A percentile compares a stretch with the other conserved stretches of the same genome.
Evolutionary conservation across 2,888 invertebrate genomes (phyloP).

Genomic region (Crocallis elinguaria): DNA sequence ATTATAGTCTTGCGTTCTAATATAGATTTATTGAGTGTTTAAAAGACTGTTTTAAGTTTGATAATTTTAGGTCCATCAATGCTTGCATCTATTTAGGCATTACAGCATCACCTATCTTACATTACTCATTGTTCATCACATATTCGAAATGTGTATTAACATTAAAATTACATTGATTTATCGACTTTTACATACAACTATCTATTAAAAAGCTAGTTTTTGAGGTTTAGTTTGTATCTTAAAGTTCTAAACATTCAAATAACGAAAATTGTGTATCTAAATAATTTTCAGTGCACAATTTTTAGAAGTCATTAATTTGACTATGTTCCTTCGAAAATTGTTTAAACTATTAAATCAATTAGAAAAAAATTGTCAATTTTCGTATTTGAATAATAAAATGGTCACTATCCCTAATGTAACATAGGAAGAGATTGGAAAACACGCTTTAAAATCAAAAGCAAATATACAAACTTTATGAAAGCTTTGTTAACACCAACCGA

Average conservation of each 20-base stretch:
- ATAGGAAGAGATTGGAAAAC: slow-evolving; percentile 15
- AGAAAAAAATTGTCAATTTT: background rate
- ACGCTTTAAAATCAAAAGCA: slow-evolving; percentile 3
- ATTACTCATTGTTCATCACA: slow-evolving; percentile 42
- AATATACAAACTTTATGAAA: background rate
- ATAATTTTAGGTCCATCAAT: background rate
- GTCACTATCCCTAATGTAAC: slow-evolving; percentile 5
- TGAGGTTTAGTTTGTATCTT: slow-evolving; percentile 35
- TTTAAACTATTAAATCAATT: background rate
- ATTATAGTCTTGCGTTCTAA: too few species aligned
- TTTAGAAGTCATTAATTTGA: background rate
- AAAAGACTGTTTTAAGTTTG: too few species aligned
- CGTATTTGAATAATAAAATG: slow-evolving; percentile 6
- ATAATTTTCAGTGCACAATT: slow-evolving; percentile 1
- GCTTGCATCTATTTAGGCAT: slow-evolving; percentile 17
- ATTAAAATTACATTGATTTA: slow-evolving; percentile 33
- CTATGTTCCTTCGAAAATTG: slow-evolving; percentile 1
- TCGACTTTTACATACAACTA: slow-evolving; percentile 31
- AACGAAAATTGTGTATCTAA: slow-evolving; percentile 19
- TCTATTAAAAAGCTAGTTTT: slow-evolving; percentile 31
- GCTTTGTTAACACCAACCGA: background rate
- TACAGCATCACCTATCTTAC: slow-evolving; percentile 14
- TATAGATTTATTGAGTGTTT: too few species aligned
- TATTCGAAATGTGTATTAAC: slow-evolving; percentile 37
- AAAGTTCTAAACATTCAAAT: slow-evolving; percentile 24